Base-by-base conservation (phyloP, 1,140 invertebrate species). In the Microplitis demolitor region DNA sequence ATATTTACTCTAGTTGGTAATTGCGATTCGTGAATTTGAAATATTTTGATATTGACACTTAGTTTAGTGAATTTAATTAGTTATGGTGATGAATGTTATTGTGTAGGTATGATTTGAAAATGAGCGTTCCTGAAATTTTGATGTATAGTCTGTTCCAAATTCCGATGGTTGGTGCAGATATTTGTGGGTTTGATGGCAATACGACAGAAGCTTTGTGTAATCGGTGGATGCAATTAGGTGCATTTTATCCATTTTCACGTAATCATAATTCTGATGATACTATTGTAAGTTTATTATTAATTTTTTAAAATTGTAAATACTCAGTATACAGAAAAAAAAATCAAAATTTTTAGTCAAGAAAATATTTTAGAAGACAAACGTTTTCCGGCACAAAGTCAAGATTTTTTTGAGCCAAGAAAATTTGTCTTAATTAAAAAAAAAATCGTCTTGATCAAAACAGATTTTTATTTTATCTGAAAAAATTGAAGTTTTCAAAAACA, bases 101-200 rank as follows among this genome's bases (percentile, higher is more conserved):
- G 16, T 56, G 77, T 76, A 86, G 84, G 85, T 75, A 85, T 45
- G 85, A 86, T 76, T 79, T 87, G 73, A 81, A 61, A 75, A 83
- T 86, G 82, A 85, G 83, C 39, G 81, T 88, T 75, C 77, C 85
- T 90, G 93, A 93, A 76, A 87, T 96, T 64, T 83, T 97, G 16
- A 91, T 91, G 78, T 95, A 93, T 84, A 94, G 91, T 78, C 84
- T 97, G 63, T 97, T 95, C 87, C 96, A 96, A 66, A 91, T 96
- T 34, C 93, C 94, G 8, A 89, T 95, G 89, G 92, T 96, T 83
- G 96, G 96, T 1, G 93, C 95, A 3, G 95, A 97, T 84, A 96
- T 97, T 75, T 97, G 96, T 87, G 96, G 96, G 1, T 97, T 97
- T 85, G 89, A 90, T 78, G 91, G 91, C 3, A 92, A 95, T 80